phyloP scores from a whole-genome alignment of 2,113 vertebrate species.

The Strix aluco region DNA sequence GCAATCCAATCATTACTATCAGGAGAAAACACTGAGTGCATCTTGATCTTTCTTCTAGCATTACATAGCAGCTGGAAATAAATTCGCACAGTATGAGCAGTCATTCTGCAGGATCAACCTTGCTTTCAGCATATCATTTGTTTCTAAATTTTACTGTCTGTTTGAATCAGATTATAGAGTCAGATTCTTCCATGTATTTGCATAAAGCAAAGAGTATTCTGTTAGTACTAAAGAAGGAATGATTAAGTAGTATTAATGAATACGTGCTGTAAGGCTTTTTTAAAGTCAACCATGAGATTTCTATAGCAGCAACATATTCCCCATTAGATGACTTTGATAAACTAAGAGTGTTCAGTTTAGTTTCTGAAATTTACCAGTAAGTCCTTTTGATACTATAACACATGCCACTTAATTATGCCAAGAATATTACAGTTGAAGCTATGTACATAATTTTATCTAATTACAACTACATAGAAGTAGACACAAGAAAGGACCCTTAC shows the following conservation, averaged over 20 bases:
- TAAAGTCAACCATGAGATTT: not conserved
- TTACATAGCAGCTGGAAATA: not conserved
- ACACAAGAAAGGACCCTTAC: not conserved
- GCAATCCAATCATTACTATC: not conserved
- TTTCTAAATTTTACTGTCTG: not conserved
- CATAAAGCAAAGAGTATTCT: not conserved
- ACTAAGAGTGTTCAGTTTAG: not conserved
- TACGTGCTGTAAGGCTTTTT: not conserved
- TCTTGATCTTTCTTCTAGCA: not conserved
- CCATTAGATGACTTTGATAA: not conserved
- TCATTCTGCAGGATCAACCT: not conserved
- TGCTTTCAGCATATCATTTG: not conserved
- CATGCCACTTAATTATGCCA: not conserved
- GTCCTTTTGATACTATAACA: not conserved
- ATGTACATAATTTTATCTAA: not conserved
- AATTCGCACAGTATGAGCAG: not conserved
- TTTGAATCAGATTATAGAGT: not conserved
- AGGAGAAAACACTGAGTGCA: not conserved
- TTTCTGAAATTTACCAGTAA: not conserved
- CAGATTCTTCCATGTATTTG: not conserved
- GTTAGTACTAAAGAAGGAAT: not conserved
- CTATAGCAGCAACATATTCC: not conserved
- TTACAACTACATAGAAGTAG: not conserved
- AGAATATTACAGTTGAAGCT: not conserved
- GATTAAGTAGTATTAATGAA: not conserved